These are phyloP conservation scores for Sussaba pulchella DNA, from an alignment of 2,888 invertebrate genomes.

Conservation along the genomic window DNA sequence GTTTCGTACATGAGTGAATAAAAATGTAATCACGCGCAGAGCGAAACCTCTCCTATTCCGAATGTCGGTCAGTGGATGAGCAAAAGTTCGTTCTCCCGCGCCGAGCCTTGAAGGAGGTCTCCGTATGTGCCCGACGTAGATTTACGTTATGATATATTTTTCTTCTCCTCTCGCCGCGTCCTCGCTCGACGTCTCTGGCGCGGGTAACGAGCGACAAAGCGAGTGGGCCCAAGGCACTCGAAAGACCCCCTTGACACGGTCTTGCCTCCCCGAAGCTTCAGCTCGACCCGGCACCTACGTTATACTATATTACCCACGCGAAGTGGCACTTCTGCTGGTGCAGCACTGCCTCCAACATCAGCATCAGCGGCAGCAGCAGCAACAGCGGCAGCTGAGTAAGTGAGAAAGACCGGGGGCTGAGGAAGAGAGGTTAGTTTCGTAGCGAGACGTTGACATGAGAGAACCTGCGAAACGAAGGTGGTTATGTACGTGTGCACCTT, in stretches of 20 bases:
- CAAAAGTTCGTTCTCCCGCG: conserved; percentile 13
- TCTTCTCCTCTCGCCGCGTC: conserved; percentile 31
- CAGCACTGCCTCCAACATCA: no score
- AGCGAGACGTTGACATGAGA: conserved; percentile 49
- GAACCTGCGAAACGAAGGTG: conserved; percentile 62
- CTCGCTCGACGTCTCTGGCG: conserved; percentile 47
- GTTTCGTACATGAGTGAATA: neutral
- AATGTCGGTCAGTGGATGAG: conserved; percentile 53
- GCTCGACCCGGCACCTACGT: conserved; percentile 49
- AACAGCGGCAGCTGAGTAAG: conserved; percentile 38
- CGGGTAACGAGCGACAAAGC: conserved; percentile 66
- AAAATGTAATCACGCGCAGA: conserved; percentile 19
- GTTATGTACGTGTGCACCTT: conserved; percentile 59
- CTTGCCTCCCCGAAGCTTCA: conserved; percentile 68
- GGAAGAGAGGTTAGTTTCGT: conserved; percentile 46
- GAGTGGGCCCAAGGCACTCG: conserved; percentile 54
- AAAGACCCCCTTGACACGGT: conserved; percentile 71
- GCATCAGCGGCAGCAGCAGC: conserved; percentile 21
- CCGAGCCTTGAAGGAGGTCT: neutral
- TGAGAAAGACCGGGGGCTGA: conserved; percentile 23
- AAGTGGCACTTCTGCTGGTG: conserved; percentile 53
- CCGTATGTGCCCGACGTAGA: conserved; percentile 37
- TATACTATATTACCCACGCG: conserved; percentile 50
- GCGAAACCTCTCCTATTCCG: neutral
- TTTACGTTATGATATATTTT: conserved; percentile 24